Conservation (phyloP, 2,113 vertebrate genomes). For the Neolamprologus devosi region DNA sequence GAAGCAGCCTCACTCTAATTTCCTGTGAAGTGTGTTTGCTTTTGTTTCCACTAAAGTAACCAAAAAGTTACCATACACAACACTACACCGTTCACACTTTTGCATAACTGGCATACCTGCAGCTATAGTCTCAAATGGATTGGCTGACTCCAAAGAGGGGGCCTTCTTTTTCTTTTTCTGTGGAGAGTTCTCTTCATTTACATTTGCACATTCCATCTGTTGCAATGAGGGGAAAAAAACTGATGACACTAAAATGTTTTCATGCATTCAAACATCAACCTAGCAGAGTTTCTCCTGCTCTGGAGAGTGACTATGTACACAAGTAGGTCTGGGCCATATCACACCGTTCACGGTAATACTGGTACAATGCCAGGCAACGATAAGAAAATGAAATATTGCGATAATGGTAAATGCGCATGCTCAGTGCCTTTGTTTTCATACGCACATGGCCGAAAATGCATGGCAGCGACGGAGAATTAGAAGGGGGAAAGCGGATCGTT, state of each 20-base stretch:
- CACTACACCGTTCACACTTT: not conserved
- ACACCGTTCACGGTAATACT: not conserved
- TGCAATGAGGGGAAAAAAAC: not conserved
- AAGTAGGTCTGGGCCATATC: not conserved
- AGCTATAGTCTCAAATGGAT: conserved; percentile 34
- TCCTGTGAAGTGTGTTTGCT: not conserved
- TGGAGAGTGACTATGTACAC: not conserved
- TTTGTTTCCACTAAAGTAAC: not conserved
- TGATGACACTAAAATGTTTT: not conserved
- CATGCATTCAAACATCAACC: not conserved
- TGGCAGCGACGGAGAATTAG: not conserved
- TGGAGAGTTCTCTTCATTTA: conserved; percentile 26
- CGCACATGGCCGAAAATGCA: not conserved
- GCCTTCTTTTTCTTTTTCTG: conserved; percentile 40
- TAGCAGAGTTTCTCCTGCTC: not conserved
- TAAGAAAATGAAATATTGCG: not conserved
- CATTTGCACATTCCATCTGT: conserved; percentile 24
- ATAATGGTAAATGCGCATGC: not conserved
- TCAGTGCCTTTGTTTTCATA: not conserved
- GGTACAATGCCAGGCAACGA: not conserved
- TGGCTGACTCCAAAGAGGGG: not conserved
- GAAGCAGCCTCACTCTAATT: not conserved
- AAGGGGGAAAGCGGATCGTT: not conserved
- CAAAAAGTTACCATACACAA: not conserved
- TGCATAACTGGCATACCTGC: conserved; percentile 38